Evolutionary conservation across 2,888 invertebrate genomes (phyloP).

Genomic region (Drosophila pseudotakahashii): DNA sequence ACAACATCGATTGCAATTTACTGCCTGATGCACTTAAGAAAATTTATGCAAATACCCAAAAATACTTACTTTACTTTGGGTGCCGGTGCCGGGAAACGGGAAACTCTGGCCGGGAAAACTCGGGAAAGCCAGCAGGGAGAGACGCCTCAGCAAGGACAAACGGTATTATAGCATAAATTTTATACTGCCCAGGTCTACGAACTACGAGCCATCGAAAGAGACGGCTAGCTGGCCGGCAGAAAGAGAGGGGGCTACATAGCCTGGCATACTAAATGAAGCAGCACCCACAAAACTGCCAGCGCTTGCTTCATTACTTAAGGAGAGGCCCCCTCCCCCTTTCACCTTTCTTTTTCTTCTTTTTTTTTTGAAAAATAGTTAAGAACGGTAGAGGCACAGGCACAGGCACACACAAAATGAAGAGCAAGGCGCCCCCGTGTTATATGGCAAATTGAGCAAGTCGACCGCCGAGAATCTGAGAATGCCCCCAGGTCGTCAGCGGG

Average conservation of each 20-base stretch:
- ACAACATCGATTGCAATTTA: slow-evolving; percentile 81
- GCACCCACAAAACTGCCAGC: slow-evolving; percentile 79
- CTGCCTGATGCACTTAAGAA: slow-evolving; percentile 83
- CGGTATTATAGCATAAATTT: slow-evolving; percentile 77
- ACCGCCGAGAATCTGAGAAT: slow-evolving; percentile 73
- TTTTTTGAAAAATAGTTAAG: slow-evolving; percentile 76
- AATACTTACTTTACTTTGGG: slow-evolving; percentile 78
- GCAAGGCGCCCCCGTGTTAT: slow-evolving; percentile 58
- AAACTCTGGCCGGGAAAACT: neutral
- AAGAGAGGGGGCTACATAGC: slow-evolving; percentile 5
- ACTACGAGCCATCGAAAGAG: slow-evolving; percentile 65
- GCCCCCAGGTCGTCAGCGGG: slow-evolving; percentile 70
- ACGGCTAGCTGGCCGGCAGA: slow-evolving; percentile 1
- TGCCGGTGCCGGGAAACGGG: neutral
- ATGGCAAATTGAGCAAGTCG: slow-evolving; percentile 79
- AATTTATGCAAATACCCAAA: slow-evolving; percentile 83
- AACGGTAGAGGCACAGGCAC: slow-evolving; percentile 28
- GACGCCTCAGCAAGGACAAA: slow-evolving; percentile 71
- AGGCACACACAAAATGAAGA: slow-evolving; percentile 14
- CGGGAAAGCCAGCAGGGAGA: neutral
- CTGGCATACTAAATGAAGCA: slow-evolving; percentile 79
- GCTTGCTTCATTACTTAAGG: slow-evolving; percentile 73
- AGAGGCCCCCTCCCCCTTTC: slow-evolving; percentile 6
- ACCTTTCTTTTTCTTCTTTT: slow-evolving; percentile 1
- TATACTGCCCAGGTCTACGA: slow-evolving; percentile 81